These are phyloP conservation scores for Gallinago solitaria DNA, from an alignment of 2,797 vertebrate species.

Conservation along the genomic window DNA sequence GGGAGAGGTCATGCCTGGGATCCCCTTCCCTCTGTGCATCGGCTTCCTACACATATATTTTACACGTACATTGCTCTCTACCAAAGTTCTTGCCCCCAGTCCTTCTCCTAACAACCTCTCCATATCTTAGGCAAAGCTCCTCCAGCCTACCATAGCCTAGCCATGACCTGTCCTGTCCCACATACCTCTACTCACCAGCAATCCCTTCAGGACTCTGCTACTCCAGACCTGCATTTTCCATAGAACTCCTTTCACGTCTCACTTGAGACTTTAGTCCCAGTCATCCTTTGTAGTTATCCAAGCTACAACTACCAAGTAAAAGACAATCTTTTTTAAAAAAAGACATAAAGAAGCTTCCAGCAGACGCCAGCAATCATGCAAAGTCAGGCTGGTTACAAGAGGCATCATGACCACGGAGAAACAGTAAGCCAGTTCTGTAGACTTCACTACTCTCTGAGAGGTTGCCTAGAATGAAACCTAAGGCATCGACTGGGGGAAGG, in stretches of 20 bases:
- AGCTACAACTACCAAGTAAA: background rate
- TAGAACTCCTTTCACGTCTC: background rate
- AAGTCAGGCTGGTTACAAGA: background rate
- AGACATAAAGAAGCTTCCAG: background rate
- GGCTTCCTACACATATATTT: background rate
- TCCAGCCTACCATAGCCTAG: background rate
- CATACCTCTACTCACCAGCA: background rate
- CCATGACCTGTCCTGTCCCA: background rate
- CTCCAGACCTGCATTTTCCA: background rate
- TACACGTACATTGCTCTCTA: rapidly evolving
- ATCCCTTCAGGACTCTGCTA: background rate
- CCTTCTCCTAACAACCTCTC: background rate
- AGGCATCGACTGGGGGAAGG: background rate
- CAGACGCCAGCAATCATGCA: background rate
- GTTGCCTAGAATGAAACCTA: background rate
- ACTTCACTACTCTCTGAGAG: background rate
- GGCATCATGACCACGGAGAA: background rate
- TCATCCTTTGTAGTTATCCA: background rate
- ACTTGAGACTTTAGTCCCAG: background rate
- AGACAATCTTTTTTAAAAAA: background rate
- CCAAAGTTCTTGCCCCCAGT: background rate
- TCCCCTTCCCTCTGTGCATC: background rate
- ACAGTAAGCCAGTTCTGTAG: background rate
- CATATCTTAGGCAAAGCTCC: background rate
- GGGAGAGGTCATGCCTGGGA: background rate